A percentile compares a stretch with the other conserved stretches of the same genome.
Conservation (phyloP, 2,113 vertebrate genomes). For the Corythoichthys haematopterus region DNA sequence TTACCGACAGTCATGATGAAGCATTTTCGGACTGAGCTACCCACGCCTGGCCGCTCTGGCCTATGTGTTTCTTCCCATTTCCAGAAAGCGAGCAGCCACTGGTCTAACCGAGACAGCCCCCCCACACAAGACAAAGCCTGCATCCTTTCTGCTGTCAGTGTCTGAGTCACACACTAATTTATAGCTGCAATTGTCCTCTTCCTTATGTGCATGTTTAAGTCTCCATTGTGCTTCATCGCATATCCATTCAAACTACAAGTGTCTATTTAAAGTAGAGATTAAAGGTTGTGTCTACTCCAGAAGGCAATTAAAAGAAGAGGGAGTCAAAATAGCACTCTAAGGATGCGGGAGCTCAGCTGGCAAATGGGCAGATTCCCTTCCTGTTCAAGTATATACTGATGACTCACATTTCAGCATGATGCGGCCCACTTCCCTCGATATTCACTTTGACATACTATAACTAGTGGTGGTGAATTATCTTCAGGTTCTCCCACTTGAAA, state of each 20-base stretch:
- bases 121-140: conserved; percentile 54
- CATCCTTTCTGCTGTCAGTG: conserved; percentile 31
- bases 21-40: conserved; percentile 54
- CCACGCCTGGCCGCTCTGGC: conserved; percentile 51
- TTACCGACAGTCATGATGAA: conserved; percentile 58
- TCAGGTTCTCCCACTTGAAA: too few relatives aligned
- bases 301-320: conserved; percentile 67
- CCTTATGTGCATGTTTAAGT: conserved; percentile 31
- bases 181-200: conserved; percentile 32
- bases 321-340: conserved; percentile 68
- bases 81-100: conserved; percentile 52
- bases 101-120: conserved; percentile 62
- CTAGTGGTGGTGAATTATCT: too few relatives aligned
- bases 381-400: conserved; percentile 58
- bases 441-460: too few relatives aligned
- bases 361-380: conserved; percentile 41
- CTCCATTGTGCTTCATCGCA: conserved; percentile 11
- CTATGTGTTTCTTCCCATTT: conserved; percentile 57
- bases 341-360: conserved; percentile 56
- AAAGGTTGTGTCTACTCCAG: conserved; percentile 40
- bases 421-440: conserved; percentile 48
- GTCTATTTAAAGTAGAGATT: conserved; percentile 27
- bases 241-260: conserved; percentile 6
- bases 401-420: conserved; percentile 52
- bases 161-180: conserved; percentile 50